A percentile compares a stretch with the other conserved stretches of the same genome.
These are phyloP conservation scores for Ectobius pallidus DNA, from an alignment of 2,888 invertebrate genomes.

Conservation along the genomic window DNA sequence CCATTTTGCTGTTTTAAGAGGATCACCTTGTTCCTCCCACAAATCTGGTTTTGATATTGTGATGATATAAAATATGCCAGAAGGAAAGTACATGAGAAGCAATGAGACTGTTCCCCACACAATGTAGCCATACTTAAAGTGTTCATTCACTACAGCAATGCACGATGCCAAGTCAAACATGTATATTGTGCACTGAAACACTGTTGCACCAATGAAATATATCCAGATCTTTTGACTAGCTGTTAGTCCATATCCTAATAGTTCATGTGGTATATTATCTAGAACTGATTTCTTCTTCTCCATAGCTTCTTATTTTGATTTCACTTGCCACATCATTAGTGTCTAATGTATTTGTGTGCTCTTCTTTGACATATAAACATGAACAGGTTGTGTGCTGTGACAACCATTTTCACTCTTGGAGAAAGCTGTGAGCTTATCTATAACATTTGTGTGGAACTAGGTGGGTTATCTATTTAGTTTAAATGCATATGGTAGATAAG, in stretches of 20 bases:
- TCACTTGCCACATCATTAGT: neutral
- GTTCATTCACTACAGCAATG: constrained; percentile 67
- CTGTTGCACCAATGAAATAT: constrained; percentile 62
- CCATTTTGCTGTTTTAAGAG: constrained; percentile 24
- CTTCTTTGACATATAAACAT: too few relatives aligned
- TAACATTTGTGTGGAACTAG: too few relatives aligned
- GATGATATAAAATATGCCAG: constrained; percentile 57
- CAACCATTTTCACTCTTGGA: too few relatives aligned
- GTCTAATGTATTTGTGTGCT: too few relatives aligned
- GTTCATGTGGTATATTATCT: constrained; percentile 39
- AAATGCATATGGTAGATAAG: too few relatives aligned
- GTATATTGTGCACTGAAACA: constrained; percentile 67
- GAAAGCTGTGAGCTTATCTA: too few relatives aligned
- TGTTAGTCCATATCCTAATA: constrained; percentile 43
- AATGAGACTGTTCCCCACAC: constrained; percentile 55
- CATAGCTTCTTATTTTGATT: neutral
- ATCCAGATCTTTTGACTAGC: constrained; percentile 57
- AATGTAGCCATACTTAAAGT: constrained; percentile 49
- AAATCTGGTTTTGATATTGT: constrained; percentile 54
- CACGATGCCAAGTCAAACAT: constrained; percentile 71
- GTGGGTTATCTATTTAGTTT: too few relatives aligned
- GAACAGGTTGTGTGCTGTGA: too few relatives aligned
- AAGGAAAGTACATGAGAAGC: constrained; percentile 60
- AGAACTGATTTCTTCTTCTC: constrained; percentile 37
- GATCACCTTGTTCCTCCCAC: constrained; percentile 47